Evolutionary conservation across 64 coral and sea anemone species (phyloP).

Genomic region (Platygyra sinensis): DNA sequence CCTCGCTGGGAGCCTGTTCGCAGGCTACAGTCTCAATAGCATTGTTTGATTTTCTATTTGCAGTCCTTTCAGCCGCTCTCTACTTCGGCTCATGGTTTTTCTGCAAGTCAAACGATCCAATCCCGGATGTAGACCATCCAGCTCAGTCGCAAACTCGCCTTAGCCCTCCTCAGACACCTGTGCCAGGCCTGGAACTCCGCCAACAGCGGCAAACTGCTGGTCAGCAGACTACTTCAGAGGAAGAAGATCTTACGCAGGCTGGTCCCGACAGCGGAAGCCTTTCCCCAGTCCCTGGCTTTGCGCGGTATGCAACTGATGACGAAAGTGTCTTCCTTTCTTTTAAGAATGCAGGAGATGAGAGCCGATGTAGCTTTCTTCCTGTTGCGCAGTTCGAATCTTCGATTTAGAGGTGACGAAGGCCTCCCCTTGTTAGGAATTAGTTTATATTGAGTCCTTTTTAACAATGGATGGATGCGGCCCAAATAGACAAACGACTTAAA

Average conservation of each 20-base stretch:
- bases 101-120: constrained; percentile 80
- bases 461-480: neutral
- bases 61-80: constrained; percentile 86
- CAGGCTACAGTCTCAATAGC: too few relatives aligned
- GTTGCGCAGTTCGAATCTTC: constrained; percentile 19
- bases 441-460: neutral
- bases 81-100: constrained; percentile 96
- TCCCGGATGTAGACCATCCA: neutral
- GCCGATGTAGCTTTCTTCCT: constrained; percentile 4
- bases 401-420: constrained; percentile 9
- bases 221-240: constrained; percentile 16
- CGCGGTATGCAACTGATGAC: constrained; percentile 2
- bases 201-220: constrained; percentile 5
- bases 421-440: too few relatives aligned
- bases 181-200: constrained; percentile 25
- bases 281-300: constrained; percentile 32
- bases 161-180: constrained; percentile 33
- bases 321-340: constrained; percentile 27
- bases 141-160: neutral
- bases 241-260: constrained; percentile 30
- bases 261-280: neutral
- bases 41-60: neutral
- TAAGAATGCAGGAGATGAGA: neutral
- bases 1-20: too few relatives aligned
- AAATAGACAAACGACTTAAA: neutral